Percentiles rank a stretch among this genome's conserved stretches.
phyloP scores from a whole-genome alignment of 2,113 vertebrate species.

The Lycaon pictus region DNA sequence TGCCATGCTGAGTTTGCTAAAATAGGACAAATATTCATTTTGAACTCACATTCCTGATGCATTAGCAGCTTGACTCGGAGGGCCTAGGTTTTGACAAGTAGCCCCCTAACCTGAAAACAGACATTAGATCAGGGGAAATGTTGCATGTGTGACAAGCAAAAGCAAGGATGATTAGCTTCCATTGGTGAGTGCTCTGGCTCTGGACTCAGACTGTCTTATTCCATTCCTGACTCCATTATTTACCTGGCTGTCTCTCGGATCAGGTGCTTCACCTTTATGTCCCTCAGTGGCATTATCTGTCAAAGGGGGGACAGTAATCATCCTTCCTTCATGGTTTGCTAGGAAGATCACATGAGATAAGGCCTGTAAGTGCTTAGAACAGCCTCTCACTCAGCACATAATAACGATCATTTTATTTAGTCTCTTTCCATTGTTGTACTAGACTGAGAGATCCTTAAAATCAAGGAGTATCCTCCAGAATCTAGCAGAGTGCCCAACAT shows the following conservation, averaged over 20 bases:
- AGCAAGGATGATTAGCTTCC: neutral
- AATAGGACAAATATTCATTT: neutral
- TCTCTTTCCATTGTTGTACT: neutral
- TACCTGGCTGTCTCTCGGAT: neutral
- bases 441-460: neutral
- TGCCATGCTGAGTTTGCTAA: neutral
- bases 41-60: neutral
- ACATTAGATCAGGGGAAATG: neutral
- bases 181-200: neutral
- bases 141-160: neutral
- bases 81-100: neutral
- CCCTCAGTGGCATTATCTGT: neutral
- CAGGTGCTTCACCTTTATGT: neutral
- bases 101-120: constrained; percentile 31
- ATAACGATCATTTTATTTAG: neutral
- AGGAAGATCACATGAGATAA: neutral
- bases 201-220: neutral
- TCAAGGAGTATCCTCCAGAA: neutral
- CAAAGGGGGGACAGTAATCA: neutral
- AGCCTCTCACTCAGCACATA: neutral
- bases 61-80: neutral
- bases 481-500: neutral
- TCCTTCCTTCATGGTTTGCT: neutral
- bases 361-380: neutral
- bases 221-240: neutral